Conservation (phyloP, 2,113 vertebrate genomes). For the Henicopernis longicauda region DNA sequence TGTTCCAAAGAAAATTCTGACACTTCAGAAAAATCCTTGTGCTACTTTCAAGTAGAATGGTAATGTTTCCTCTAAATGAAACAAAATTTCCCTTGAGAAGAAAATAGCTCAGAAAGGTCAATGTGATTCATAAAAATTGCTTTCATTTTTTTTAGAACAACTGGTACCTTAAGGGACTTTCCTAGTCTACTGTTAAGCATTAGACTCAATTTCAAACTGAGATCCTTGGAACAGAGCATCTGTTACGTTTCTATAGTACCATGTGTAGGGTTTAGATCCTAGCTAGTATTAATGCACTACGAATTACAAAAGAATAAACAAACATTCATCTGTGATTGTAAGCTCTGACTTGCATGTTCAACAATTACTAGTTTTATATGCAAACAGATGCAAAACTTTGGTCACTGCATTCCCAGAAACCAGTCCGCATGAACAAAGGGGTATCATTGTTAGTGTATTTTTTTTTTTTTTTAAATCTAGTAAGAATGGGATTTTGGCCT, state of each 20-base stretch:
- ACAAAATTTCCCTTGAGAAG: conserved; percentile 16
- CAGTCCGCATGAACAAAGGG: background rate
- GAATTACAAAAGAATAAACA: background rate
- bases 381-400: background rate
- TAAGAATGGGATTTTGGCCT: background rate
- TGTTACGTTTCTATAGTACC: background rate
- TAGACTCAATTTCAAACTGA: background rate
- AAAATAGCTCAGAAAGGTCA: background rate
- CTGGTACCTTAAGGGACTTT: background rate
- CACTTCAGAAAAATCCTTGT: background rate
- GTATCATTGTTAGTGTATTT: background rate
- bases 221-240: background rate
- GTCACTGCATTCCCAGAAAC: background rate
- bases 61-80: conserved; percentile 4
- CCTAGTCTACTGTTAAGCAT: background rate
- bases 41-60: background rate
- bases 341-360: background rate
- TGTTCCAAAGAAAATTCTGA: conserved; percentile 3
- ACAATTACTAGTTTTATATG: background rate
- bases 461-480: background rate
- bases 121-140: background rate
- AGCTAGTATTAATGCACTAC: background rate
- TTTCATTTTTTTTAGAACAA: background rate
- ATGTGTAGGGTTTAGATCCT: background rate
- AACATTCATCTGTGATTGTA: background rate